Percentiles rank a stretch among this genome's conserved stretches.
These are phyloP conservation scores for Chelon auratus DNA, from an alignment of 2,797 vertebrate genomes.

Conservation along the genomic window DNA sequence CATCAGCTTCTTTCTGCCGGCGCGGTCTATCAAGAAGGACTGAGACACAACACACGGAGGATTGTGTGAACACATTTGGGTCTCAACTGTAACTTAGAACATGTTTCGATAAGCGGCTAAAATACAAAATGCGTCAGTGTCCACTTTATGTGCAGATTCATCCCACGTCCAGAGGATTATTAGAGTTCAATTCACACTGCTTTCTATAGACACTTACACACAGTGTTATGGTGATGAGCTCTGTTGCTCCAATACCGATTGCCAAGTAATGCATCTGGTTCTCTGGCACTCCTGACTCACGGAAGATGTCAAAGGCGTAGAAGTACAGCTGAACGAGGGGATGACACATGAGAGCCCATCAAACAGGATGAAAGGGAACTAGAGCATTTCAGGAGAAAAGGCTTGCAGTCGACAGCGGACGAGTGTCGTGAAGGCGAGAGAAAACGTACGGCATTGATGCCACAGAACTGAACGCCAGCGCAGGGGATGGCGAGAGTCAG, in stretches of 20 bases:
- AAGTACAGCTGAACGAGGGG: conserved; percentile 82
- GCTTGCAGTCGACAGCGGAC: background rate
- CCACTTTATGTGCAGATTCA: background rate
- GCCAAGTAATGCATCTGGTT: conserved; percentile 81
- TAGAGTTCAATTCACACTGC: background rate
- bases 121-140: background rate
- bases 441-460: conserved; percentile 71
- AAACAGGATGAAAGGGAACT: background rate
- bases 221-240: conserved; percentile 78
- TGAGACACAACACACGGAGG: conserved; percentile 49
- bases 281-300: conserved; percentile 80
- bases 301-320: conserved; percentile 85
- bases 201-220: conserved; percentile 80
- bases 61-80: background rate
- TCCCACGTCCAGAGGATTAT: background rate
- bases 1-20: conserved; percentile 84
- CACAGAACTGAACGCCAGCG: conserved; percentile 73
- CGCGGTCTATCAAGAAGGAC: conserved; percentile 83
- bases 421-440: background rate
- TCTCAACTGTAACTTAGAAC: no score
- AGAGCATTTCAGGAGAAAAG: background rate
- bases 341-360: background rate
- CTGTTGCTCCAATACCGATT: conserved; percentile 80
- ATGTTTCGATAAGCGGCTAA: no score
- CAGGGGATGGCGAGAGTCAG: conserved; percentile 78